Base-by-base conservation (phyloP, 2,888 invertebrate species). In the Drosophila colorata region DNA sequence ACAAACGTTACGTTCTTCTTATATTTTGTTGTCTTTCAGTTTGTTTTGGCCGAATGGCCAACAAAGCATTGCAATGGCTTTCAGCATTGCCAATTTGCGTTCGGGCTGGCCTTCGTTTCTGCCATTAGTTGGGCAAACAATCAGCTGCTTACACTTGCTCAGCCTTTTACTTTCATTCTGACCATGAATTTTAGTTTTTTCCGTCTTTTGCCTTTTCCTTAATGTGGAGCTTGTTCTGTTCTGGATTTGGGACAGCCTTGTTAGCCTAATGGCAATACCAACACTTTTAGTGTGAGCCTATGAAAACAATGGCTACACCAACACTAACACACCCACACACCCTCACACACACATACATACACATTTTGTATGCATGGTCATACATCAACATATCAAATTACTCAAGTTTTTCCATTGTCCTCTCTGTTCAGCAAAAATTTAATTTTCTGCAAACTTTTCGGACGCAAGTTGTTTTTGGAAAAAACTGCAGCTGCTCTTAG, bases 91-190 rank as follows among this genome's bases (percentile, higher is more conserved):
- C 77, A 80, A 79, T 78, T 75, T 69, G 73, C 61, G 63, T 70
- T 70, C 53, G 49, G 18, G 20, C 18, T 44, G 40, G 51, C 56
- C 65, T 59, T n/a, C 58, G 20, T 53, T 41, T 23, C 57, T 60
- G 69, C 88, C 83, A 83, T 83, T 83, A 83, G 83, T 74, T 83
- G 78, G 48, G 80, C 88, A 83, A 83, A 83, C 83, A 83, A 82
- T 82, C 82, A 79, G 69, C 69, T 47, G 51, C 65, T 69, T 49
- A 43, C 47, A 56, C 14, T 56, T 52, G 57, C 51, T 47, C 69
- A 35, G 31, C 59, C 31, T 57, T 49, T 59, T 31, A 20, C 55
- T 25, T 33, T 33, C 28, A 25, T 31, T 18, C 37, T 55, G 47
- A 25, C 49, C 57, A 38, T 57, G 49, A 14, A 14, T 43, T 16